phyloP scores from a whole-genome alignment of 2,113 vertebrate species.

The Cyprinus carpio region DNA sequence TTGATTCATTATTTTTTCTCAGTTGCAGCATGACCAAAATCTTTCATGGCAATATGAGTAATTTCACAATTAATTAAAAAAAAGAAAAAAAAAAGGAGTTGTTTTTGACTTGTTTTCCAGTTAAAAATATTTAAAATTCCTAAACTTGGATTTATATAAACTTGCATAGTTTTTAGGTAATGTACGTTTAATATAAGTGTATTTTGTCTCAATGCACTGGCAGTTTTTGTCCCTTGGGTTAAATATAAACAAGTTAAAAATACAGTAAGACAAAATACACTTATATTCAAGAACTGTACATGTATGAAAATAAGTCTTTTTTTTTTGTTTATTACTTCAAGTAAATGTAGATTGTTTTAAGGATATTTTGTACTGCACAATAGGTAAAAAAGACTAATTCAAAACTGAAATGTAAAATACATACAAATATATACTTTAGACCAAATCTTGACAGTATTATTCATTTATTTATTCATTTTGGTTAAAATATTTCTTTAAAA shows the following conservation, averaged over 20 bases:
- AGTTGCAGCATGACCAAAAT: no score
- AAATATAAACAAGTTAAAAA: neutral
- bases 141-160: no score
- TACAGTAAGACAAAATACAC: neutral
- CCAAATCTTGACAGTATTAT: no score
- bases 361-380: neutral
- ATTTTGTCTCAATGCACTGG: neutral
- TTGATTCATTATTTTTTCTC: no score
- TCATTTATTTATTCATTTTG: neutral
- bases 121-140: neutral
- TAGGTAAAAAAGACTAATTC: neutral
- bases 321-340: no score
- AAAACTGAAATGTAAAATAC: no score
- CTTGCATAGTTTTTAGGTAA: no score
- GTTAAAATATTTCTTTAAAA: neutral
- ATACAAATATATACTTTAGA: no score
- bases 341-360: no score
- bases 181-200: no score
- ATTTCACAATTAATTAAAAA: neutral
- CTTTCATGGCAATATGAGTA: no score
- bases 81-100: neutral
- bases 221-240: neutral
- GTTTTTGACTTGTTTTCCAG: neutral
- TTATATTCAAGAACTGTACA: neutral
- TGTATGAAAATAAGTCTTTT: no score